Evolutionary conservation across 1,140 invertebrate species (phyloP), one percentile per base, ranked within the genome.

Genomic region (Gryllus bimaculatus): DNA sequence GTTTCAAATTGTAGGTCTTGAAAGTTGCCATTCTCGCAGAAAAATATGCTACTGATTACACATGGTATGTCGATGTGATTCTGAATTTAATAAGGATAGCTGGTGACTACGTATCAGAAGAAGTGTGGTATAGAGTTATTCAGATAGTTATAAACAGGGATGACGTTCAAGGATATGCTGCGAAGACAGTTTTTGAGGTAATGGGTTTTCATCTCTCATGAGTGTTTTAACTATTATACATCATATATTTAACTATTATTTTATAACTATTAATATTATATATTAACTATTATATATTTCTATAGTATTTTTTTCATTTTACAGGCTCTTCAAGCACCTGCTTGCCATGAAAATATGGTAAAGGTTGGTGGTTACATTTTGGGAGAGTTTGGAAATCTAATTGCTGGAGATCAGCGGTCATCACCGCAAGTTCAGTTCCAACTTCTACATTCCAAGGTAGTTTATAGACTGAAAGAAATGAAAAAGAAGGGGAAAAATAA

Each of bases 261-360:
- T 76, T 20, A 76, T 8, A 54, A 54, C 8, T 54, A 15, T 8
- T 8, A 54, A 54, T 54, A n/a, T n/a, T 10, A 26, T 20, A 20
- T 74, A 10, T 74, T 74, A 74, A 74, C n/a, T n/a, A 74, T n/a
- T n/a, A 18, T 75, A 75, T 4, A 18, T 75, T 21, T 75, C 8
- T 75, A 20, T 3, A 75, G 8, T 8, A 18, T 75, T 18, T 8
- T 74, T 75, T 47, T 18, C 54, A n/a, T 78, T 77, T 78, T 78
- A 78, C 84, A 94, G 91, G 95, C 98, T 81, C 87, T 99, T 76
- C 97, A 99, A 90, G 97, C 97, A 74, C 96, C 97, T 47, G 97
- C 98, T 76, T 99, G 98, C 85, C 98, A 99, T 87, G 98, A 99
- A 89, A 99, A 99, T 86, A 99, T 99, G 98, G 98, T 99, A 0